These are phyloP conservation scores for Rhingia rostrata DNA, from an alignment of 2,888 invertebrate species.

Conservation along the genomic window DNA sequence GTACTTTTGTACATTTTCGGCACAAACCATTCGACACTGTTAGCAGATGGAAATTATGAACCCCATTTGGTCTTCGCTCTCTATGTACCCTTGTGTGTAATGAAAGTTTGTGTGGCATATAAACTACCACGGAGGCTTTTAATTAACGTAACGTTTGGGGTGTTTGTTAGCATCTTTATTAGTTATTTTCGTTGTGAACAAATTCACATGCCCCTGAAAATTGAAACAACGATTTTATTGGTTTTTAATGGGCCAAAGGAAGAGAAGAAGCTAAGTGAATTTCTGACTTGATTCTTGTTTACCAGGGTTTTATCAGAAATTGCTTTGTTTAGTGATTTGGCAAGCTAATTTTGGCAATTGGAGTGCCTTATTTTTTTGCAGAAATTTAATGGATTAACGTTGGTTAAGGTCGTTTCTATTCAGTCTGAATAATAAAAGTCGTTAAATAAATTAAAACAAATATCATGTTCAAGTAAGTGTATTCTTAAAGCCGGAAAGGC, in stretches of 20 bases:
- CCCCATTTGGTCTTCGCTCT: neutral
- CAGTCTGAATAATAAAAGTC: too few relatives aligned
- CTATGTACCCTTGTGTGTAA: constrained; percentile 5
- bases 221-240: constrained; percentile 40
- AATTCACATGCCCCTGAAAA: constrained; percentile 32
- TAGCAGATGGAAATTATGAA: constrained; percentile 44
- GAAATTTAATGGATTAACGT: too few relatives aligned
- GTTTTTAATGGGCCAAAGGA: constrained; percentile 10
- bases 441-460: too few relatives aligned
- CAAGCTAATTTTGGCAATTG: too few relatives aligned
- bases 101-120: constrained; percentile 20
- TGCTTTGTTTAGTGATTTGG: neutral
- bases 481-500: too few relatives aligned
- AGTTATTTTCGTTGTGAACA: constrained; percentile 47
- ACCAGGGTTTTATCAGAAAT: neutral
- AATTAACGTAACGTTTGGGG: constrained; percentile 35
- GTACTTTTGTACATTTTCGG: constrained; percentile 35
- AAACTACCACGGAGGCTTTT: constrained; percentile 26
- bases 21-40: constrained; percentile 28
- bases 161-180: constrained; percentile 35
- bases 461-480: too few relatives aligned
- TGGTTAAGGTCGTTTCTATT: too few relatives aligned
- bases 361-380: too few relatives aligned
- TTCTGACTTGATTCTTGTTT: neutral
- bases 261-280: neutral